Evolutionary conservation across 2,888 invertebrate genomes (phyloP), one percentile per base, ranked within the genome.

Genomic region (Dichetophora obliterata): DNA sequence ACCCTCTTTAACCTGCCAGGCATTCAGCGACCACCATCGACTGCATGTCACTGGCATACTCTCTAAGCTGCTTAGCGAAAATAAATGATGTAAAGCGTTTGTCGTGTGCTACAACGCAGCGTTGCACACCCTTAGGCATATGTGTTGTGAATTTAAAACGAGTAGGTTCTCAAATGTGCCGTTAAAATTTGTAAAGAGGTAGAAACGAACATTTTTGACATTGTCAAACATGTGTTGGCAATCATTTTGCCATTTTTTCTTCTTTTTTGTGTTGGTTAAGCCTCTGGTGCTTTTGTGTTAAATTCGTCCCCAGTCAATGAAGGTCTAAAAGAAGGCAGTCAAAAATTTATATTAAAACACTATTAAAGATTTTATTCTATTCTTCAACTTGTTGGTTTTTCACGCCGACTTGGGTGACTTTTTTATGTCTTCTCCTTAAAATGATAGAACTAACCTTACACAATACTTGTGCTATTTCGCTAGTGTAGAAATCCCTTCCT

Each of bases 241-340:
- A 66, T 66, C 43, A 66, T 66, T 66, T 66, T 37, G 37, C 22
- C 11, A 66, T 66, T 22, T 43, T 66, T 66, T 19, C 37, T 57
- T 57, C 27, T 22, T 24, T 19, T 16, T n/a, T 19, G 31, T 19
- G 37, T 34, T 0, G 22, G 61, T 16, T 6, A 37, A 37, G 37
- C 37, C 37, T 37, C 8, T n/a, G 19, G 54, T 19, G 54, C 54
- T 54, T 54, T 54, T 22, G 3, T 19, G n/a, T 22, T 19, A 54
- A n/a, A 54, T 54, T 19, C 19, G 54, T 6, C 19, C 19, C 9
- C 19, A 54, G 1, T 8, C 19, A 19, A 1, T 22, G 19, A 19
- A 43, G 14, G 43, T 14, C 54, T 19, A 22, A 54, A 54, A 54
- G 19, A 2, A 43, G 43, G 43, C 43, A 43, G 11, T 1, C 11